phyloP scores from a whole-genome alignment of 2,113 vertebrate genomes.

The Podarcis raffonei region DNA sequence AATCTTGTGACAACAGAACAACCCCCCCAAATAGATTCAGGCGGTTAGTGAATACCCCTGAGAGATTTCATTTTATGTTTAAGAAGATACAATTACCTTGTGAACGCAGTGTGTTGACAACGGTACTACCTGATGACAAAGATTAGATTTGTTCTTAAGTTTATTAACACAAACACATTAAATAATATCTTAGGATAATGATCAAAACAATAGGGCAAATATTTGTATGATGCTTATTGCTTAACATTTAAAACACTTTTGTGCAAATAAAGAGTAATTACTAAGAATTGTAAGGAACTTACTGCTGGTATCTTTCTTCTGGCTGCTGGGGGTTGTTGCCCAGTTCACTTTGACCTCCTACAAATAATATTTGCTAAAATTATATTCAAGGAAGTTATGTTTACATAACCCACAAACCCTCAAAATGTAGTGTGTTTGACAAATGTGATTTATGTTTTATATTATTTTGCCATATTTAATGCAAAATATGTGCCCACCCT shows the following conservation, averaged over 20 bases:
- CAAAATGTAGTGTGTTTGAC: not conserved
- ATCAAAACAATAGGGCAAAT: slow-evolving; percentile 63
- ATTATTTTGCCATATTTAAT: not conserved
- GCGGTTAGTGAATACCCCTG: slow-evolving; percentile 67
- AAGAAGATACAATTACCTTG: slow-evolving; percentile 78
- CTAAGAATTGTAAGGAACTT: slow-evolving; percentile 75
- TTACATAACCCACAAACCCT: not conserved
- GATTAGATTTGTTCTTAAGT: slow-evolving; percentile 77
- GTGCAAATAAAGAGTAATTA: slow-evolving; percentile 41
- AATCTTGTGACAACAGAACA: slow-evolving; percentile 44
- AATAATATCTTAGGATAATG: slow-evolving; percentile 70
- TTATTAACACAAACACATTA: slow-evolving; percentile 73
- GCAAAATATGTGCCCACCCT: fast-evolving
- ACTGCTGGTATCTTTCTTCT: slow-evolving; percentile 99
- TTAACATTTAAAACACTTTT: slow-evolving; percentile 59
- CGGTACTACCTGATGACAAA: slow-evolving; percentile 80
- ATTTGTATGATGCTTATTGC: slow-evolving; percentile 50
- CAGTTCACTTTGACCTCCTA: slow-evolving; percentile 99
- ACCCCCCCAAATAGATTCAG: slow-evolving; percentile 44
- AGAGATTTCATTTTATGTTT: slow-evolving; percentile 71
- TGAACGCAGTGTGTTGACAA: slow-evolving; percentile 77
- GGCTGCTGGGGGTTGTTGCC: slow-evolving; percentile 98
- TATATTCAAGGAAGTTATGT: slow-evolving; percentile 31
- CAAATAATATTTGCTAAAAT: slow-evolving; percentile 52
- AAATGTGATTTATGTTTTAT: not conserved